Conservation (phyloP, 2,113 vertebrate genomes). For the Periophthalmus modestus region DNA sequence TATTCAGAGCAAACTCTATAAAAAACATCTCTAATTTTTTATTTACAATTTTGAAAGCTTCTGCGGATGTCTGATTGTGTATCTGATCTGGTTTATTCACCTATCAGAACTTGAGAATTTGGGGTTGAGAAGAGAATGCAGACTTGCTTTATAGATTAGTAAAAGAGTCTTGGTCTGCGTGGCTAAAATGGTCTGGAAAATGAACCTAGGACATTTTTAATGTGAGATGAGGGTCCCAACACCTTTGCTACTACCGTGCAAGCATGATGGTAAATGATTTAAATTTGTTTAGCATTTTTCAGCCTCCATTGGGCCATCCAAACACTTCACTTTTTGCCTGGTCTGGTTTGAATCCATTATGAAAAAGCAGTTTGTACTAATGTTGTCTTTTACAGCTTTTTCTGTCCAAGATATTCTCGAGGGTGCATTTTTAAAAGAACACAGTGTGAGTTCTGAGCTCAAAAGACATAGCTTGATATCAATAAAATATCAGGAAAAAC, state of each 20-base stretch:
- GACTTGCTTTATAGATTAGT: neutral
- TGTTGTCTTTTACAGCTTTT: neutral
- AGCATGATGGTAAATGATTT: neutral
- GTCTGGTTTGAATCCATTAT: neutral
- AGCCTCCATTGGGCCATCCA: neutral
- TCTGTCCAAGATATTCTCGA: neutral
- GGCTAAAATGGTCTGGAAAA: neutral
- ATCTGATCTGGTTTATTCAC: neutral
- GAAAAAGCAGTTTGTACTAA: neutral
- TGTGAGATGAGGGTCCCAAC: neutral
- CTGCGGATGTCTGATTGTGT: neutral
- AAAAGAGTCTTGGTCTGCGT: neutral
- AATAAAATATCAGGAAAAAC: neutral
- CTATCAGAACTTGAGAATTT: neutral
- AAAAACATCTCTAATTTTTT: no score
- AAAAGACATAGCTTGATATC: neutral
- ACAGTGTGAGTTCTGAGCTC: neutral
- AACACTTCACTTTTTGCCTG: neutral
- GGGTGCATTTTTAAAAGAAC: conserved; percentile 1
- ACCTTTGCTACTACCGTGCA: neutral
- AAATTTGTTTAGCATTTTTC: neutral
- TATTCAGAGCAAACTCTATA: no score
- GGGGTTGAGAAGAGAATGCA: neutral
- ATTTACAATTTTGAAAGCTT: no score
- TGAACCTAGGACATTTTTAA: neutral